These are phyloP conservation scores for Phyllostomus hastatus DNA, from an alignment of 2,113 vertebrate species.

Conservation along the genomic window DNA sequence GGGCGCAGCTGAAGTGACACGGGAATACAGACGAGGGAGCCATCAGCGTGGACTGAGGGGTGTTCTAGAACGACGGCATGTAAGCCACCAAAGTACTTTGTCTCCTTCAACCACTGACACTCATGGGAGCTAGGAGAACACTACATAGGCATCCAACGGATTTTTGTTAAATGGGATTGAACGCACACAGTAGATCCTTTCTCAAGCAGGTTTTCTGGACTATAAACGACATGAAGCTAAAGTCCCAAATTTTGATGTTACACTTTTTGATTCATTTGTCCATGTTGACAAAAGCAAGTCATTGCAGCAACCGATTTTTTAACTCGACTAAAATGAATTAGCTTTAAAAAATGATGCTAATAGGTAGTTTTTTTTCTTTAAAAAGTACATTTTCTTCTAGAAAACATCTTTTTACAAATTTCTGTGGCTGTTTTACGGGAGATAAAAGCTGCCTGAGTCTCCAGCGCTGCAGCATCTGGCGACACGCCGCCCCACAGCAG, in stretches of 20 bases:
- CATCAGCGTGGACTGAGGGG: neutral
- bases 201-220: neutral
- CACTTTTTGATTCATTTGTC: neutral
- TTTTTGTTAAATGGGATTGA: neutral
- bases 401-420: slow-evolving; percentile 69
- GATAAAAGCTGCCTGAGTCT: slow-evolving; percentile 56
- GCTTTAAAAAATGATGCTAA: neutral
- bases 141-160: neutral
- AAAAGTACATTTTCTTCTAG: slow-evolving; percentile 33
- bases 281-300: neutral
- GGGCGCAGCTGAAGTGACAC: neutral
- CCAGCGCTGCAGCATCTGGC: slow-evolving; percentile 26
- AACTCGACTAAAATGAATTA: neutral
- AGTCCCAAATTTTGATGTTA: neutral
- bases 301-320: neutral
- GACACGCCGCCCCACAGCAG: neutral
- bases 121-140: neutral
- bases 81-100: neutral
- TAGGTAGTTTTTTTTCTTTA: neutral
- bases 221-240: neutral
- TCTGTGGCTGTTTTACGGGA: slow-evolving; percentile 61
- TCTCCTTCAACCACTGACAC: neutral
- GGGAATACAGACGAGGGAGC: neutral
- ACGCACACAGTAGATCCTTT: neutral
- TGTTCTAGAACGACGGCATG: neutral